Evolutionary conservation across 2,888 invertebrate species (phyloP).

Genomic region (Tinea trinotella): DNA sequence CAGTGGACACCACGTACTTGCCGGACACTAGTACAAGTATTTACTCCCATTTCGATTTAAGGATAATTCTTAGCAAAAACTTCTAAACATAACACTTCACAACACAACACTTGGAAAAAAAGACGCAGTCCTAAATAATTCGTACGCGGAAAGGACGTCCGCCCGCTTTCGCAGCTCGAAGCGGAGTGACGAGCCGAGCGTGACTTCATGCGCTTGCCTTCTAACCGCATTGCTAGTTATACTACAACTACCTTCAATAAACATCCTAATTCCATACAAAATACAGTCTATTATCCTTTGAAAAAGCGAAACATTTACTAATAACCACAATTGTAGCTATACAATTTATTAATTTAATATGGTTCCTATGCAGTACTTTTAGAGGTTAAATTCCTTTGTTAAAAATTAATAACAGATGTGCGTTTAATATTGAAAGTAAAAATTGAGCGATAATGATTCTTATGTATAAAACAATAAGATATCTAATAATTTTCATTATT

Average conservation of each 20-base stretch:
- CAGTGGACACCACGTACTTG: slow-evolving; percentile 68
- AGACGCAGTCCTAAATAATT: not conserved
- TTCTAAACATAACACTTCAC: not conserved
- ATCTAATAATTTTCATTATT: no score
- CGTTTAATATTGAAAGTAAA: no score
- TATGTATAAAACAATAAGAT: no score
- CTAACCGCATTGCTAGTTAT: not conserved
- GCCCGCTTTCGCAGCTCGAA: not conserved
- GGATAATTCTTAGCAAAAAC: slow-evolving; percentile 24
- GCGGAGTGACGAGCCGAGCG: slow-evolving; percentile 3
- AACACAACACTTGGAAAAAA: slow-evolving; percentile 22
- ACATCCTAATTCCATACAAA: not conserved
- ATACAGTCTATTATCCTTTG: not conserved
- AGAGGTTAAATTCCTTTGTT: no score
- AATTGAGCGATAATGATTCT: no score
- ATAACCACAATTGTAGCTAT: not conserved
- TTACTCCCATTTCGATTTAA: slow-evolving; percentile 50
- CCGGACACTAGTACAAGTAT: slow-evolving; percentile 73
- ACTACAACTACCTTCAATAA: not conserved
- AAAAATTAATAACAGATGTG: no score
- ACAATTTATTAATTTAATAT: no score
- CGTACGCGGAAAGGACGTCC: slow-evolving; percentile 8
- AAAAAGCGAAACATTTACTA: not conserved
- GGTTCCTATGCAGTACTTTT: no score
- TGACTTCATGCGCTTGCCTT: not conserved